These are phyloP conservation scores for Fregata magnificens DNA, from an alignment of 2,113 vertebrate species.

Conservation along the genomic window DNA sequence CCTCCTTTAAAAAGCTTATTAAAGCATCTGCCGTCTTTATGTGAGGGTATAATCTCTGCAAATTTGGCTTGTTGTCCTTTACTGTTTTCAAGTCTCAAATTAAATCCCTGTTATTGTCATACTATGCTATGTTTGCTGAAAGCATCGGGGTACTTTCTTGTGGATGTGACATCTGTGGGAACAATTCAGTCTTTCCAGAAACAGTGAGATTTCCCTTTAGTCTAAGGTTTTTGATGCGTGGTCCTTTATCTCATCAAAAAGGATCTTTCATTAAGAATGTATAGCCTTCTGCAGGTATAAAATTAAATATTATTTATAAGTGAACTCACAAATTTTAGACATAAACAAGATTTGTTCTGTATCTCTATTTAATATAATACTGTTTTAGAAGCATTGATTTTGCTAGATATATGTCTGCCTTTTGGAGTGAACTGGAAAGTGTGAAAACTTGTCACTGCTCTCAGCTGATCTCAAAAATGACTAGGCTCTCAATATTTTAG, in stretches of 20 bases:
- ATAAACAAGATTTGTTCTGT: neutral
- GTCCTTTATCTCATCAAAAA: neutral
- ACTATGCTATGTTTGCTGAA: neutral
- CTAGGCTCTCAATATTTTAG: neutral
- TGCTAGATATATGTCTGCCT: neutral
- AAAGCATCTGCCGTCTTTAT: neutral
- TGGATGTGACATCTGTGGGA: neutral
- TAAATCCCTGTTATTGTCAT: neutral
- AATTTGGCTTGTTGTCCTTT: neutral
- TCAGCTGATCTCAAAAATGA: neutral
- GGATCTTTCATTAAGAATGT: neutral
- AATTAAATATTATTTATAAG: neutral
- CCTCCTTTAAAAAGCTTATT: neutral
- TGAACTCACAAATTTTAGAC: neutral
- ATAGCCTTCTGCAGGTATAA: neutral
- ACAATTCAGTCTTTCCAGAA: neutral
- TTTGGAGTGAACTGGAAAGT: neutral
- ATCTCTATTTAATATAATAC: neutral
- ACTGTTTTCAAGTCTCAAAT: neutral
- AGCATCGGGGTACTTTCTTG: neutral
- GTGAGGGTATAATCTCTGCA: neutral
- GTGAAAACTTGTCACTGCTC: neutral
- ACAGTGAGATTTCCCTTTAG: neutral
- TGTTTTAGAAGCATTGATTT: neutral
- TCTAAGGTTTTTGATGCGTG: neutral